Percentiles rank a stretch among this genome's conserved stretches.
Evolutionary conservation across 2,797 vertebrate genomes (phyloP).

Genomic region (Telmatherina bonti): DNA sequence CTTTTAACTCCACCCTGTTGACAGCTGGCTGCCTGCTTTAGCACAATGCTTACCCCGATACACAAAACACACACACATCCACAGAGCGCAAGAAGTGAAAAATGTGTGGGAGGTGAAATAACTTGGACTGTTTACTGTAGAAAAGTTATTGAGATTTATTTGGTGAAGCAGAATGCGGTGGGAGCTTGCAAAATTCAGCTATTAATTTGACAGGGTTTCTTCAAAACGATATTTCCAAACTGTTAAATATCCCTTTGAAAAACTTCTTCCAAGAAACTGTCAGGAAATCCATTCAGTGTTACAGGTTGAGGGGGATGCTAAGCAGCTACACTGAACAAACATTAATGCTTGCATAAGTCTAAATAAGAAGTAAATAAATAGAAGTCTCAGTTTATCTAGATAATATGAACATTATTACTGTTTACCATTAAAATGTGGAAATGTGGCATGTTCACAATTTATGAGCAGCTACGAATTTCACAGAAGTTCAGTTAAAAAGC

Average conservation of each 20-base stretch:
- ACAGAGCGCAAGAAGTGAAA: conserved; percentile 48
- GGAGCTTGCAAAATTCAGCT: background rate
- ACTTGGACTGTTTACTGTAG: conserved; percentile 27
- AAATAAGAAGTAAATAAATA: too few relatives aligned
- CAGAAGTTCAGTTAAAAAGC: too few relatives aligned
- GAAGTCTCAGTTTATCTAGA: too few relatives aligned
- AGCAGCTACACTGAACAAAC: background rate
- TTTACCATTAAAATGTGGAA: too few relatives aligned
- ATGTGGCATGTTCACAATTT: too few relatives aligned
- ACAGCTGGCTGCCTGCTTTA: conserved; percentile 75
- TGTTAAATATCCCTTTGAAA: background rate
- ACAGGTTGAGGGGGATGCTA: background rate
- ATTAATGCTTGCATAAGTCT: too few relatives aligned
- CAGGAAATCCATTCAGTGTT: background rate
- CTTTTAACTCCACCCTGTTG: conserved; percentile 78
- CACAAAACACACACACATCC: conserved; percentile 51
- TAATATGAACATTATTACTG: too few relatives aligned
- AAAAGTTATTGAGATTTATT: conserved; percentile 21
- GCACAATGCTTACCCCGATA: conserved; percentile 65
- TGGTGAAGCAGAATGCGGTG: background rate
- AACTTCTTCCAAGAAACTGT: background rate
- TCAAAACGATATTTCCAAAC: background rate
- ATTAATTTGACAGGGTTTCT: background rate
- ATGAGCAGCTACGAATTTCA: too few relatives aligned
- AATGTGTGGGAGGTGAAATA: conserved; percentile 42